Conservation (phyloP, 2,113 vertebrate genomes). For the Columbina picui region DNA sequence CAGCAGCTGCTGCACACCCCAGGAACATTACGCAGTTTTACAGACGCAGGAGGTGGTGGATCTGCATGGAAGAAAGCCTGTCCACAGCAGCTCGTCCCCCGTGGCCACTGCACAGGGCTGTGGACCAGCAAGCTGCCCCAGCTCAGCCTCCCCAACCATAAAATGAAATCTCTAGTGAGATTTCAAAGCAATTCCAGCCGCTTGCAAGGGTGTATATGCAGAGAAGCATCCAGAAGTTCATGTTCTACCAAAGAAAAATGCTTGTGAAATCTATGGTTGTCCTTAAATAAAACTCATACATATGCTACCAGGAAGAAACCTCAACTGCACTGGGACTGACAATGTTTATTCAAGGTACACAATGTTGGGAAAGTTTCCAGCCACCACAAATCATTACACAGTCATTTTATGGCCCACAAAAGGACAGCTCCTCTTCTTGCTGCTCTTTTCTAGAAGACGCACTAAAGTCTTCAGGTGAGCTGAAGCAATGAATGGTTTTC, state of each 20-base stretch:
- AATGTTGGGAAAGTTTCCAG: fast-evolving
- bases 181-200: not conserved
- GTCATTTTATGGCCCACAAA: not conserved
- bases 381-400: fast-evolving
- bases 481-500: not conserved
- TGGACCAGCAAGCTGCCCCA: fast-evolving
- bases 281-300: not conserved
- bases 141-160: not conserved
- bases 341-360: not conserved
- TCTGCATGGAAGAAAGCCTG: not conserved
- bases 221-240: not conserved
- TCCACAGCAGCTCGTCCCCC: not conserved
- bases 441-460: not conserved
- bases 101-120: fast-evolving
- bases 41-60: fast-evolving
- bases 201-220: not conserved
- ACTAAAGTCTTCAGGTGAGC: not conserved
- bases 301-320: fast-evolving
- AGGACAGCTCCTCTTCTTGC: not conserved
- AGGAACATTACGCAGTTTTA: not conserved
- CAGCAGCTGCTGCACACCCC: not conserved
- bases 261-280: not conserved
- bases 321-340: not conserved
- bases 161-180: not conserved
- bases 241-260: fast-evolving